phyloP scores from a whole-genome alignment of 2,797 vertebrate genomes.

The Botia almorhae region DNA sequence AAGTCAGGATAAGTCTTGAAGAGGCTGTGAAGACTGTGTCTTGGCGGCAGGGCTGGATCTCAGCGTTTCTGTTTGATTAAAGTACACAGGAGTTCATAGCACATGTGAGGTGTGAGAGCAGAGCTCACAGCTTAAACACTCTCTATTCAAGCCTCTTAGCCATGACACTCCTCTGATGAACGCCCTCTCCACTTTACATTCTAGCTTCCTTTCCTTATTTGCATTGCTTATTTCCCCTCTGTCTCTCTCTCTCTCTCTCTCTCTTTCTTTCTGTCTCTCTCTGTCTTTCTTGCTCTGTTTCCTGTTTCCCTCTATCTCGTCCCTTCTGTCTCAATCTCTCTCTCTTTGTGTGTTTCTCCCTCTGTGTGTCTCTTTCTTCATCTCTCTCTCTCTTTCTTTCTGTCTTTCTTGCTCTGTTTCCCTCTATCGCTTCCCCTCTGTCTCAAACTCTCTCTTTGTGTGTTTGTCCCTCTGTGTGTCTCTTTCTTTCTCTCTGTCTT shows the following conservation, averaged over 20 bases:
- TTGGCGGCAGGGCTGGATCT: too few species aligned
- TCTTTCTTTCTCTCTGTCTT: too few species aligned
- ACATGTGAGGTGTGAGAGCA: conserved; percentile 17
- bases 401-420: too few species aligned
- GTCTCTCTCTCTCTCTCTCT: conserved; percentile 33
- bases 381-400: conserved; percentile 18
- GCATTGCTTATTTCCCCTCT: conserved; percentile 15
- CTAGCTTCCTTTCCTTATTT: conserved; percentile 59
- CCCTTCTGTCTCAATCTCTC: background rate
- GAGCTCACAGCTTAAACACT: conserved; percentile 77
- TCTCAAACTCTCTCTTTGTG: too few species aligned
- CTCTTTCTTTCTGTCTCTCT: conserved; percentile 1
- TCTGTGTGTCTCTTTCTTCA: too few species aligned
- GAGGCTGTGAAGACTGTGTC: too few species aligned
- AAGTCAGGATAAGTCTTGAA: too few species aligned
- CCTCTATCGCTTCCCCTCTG: too few species aligned
- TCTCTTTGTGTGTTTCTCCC: background rate
- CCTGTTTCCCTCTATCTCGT: conserved; percentile 60
- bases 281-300: conserved; percentile 32
- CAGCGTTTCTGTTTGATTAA: too few species aligned
- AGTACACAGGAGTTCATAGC: too few species aligned
- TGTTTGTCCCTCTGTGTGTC: too few species aligned
- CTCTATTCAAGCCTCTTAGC: conserved; percentile 66
- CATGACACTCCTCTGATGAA: conserved; percentile 75
- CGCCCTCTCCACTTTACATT: conserved; percentile 70